These are phyloP conservation scores for Girardinichthys multiradiatus DNA, from an alignment of 2,113 vertebrate species.

Conservation along the genomic window DNA sequence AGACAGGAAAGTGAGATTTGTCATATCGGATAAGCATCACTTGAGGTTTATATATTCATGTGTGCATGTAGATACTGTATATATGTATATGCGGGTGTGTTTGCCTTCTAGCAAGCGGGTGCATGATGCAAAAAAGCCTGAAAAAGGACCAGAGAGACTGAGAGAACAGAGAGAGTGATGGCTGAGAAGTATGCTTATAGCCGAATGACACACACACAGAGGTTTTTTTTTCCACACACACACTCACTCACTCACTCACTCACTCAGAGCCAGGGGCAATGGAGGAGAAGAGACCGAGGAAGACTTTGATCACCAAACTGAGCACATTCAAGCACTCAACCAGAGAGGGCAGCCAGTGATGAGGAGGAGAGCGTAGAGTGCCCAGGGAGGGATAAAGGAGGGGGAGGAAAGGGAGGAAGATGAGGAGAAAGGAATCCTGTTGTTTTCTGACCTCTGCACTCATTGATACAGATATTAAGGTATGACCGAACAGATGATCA, in stretches of 20 bases:
- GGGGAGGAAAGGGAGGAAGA: slow-evolving; percentile 1
- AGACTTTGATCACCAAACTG: slow-evolving; percentile 80
- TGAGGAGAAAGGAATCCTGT: slow-evolving; percentile 25
- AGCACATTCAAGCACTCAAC: slow-evolving; percentile 78
- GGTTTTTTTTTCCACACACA: slow-evolving; percentile 33
- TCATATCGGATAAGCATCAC: slow-evolving; percentile 61
- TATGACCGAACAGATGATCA: slow-evolving; percentile 51
- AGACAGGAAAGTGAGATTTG: slow-evolving; percentile 61
- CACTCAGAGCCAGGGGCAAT: slow-evolving; percentile 70
- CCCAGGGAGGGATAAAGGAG: slow-evolving; percentile 40
- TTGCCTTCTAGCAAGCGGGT: slow-evolving; percentile 56
- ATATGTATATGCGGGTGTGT: slow-evolving; percentile 25
- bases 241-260: slow-evolving; percentile 38
- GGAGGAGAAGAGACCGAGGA: slow-evolving; percentile 75
- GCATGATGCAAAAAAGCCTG: slow-evolving; percentile 65
- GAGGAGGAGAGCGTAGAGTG: slow-evolving; percentile 66
- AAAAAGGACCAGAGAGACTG: slow-evolving; percentile 59
- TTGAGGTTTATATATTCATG: slow-evolving; percentile 15
- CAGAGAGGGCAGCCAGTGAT: slow-evolving; percentile 75
- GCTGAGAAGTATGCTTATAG: slow-evolving; percentile 56
- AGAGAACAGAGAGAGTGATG: slow-evolving; percentile 63
- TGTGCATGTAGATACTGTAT: slow-evolving; percentile 7
- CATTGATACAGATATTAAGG: slow-evolving; percentile 72
- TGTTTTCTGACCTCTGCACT: slow-evolving; percentile 70
- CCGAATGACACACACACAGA: slow-evolving; percentile 41